Evolutionary conservation across 2,888 invertebrate genomes (phyloP).

Genomic region (Polia nebulosa): DNA sequence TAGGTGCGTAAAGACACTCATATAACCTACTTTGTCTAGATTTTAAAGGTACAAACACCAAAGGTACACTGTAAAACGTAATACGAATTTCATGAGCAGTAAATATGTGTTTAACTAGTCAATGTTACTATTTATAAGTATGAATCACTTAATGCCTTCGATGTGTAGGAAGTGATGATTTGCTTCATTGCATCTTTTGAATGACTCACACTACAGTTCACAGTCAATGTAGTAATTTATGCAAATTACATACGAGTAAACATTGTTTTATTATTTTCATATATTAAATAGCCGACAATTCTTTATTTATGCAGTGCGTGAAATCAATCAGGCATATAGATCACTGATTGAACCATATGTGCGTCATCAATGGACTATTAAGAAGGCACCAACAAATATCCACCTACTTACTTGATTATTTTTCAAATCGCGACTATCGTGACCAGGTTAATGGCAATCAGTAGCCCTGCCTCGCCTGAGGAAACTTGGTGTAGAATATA

Average conservation of each 20-base stretch:
- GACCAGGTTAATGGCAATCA: no score
- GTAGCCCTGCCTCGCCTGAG: not conserved
- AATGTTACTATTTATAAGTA: conserved; percentile 32
- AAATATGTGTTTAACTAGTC: conserved; percentile 22
- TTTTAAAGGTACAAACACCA: conserved; percentile 31
- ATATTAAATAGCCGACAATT: not conserved
- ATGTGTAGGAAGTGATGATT: conserved; percentile 47
- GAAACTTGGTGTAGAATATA: not conserved
- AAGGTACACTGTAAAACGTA: conserved; percentile 33
- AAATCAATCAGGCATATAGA: not conserved
- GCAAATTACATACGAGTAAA: conserved; percentile 18
- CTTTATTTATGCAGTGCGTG: not conserved
- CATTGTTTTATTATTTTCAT: conserved; percentile 7
- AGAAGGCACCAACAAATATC: not conserved
- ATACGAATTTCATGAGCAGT: conserved; percentile 11
- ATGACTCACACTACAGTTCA: conserved; percentile 46
- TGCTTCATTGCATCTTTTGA: conserved; percentile 45
- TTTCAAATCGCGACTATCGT: no score
- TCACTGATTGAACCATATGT: not conserved
- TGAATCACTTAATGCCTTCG: conserved; percentile 55
- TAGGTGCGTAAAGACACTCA: conserved; percentile 82
- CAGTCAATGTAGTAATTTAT: conserved; percentile 40
- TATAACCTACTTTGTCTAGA: conserved; percentile 11
- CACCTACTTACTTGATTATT: not conserved
- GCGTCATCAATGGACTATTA: not conserved